Conservation (phyloP, 1,140 invertebrate species). For the Drosophila subobscura region DNA sequence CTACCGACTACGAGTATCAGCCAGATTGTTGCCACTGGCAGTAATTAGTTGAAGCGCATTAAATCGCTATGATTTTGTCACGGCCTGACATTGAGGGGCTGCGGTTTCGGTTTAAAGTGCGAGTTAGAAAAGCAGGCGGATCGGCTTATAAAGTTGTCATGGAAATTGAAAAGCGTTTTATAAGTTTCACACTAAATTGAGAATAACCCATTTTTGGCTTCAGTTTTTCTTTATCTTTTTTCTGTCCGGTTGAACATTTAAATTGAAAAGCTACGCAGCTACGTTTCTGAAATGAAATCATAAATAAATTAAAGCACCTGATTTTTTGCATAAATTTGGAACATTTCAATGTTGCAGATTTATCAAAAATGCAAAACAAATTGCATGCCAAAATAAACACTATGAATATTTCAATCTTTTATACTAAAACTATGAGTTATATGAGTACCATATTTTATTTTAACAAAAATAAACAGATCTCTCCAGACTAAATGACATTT, state of each 20-base stretch:
- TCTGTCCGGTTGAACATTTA: conserved; percentile 20
- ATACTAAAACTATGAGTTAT: too few species aligned
- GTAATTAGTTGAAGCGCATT: conserved; percentile 66
- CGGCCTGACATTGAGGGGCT: conserved; percentile 44
- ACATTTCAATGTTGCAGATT: conserved; percentile 7
- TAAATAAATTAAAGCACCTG: conserved; percentile 1
- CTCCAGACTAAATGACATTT: background rate
- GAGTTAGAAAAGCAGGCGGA: conserved; percentile 17
- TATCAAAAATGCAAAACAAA: background rate
- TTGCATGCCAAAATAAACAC: background rate
- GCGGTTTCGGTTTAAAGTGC: conserved; percentile 11
- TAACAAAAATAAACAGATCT: too few species aligned
- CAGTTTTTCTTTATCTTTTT: background rate
- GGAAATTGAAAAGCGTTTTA: conserved; percentile 39
- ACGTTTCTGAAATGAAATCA: conserved; percentile 68
- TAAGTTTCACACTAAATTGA: conserved; percentile 43
- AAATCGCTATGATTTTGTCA: conserved; percentile 59
- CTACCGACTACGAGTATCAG: background rate
- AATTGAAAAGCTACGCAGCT: conserved; percentile 56
- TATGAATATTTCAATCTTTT: background rate
- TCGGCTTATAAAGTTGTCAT: conserved; percentile 44
- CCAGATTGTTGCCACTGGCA: background rate
- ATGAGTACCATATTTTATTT: too few species aligned
- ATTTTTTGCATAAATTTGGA: conserved; percentile 11
- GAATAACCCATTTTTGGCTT: conserved; percentile 8